Percentiles rank a stretch among this genome's conserved stretches.
These are phyloP conservation scores for Elephas maximus DNA, from an alignment of 2,113 vertebrate species.

Conservation along the genomic window DNA sequence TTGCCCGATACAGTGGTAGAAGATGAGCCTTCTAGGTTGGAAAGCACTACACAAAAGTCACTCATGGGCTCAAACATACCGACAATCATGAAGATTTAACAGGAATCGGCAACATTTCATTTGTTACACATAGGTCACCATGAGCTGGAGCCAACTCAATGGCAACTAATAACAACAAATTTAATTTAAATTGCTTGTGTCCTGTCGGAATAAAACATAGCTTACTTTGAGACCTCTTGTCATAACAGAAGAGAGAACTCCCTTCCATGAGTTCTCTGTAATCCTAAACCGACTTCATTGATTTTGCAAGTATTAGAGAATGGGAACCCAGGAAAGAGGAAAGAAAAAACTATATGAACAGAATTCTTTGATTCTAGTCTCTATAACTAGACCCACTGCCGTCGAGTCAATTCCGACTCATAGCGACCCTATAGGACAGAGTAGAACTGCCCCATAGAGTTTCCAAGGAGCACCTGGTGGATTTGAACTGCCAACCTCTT, in stretches of 20 bases:
- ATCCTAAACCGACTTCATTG: background rate
- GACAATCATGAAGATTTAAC: too few species aligned
- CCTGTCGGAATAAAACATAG: background rate
- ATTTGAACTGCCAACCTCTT: too few species aligned
- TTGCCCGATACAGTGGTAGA: background rate
- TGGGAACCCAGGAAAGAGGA: background rate
- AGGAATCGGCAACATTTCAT: too few species aligned
- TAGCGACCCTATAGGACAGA: too few species aligned
- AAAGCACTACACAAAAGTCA: too few species aligned
- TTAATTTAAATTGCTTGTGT: constrained; percentile 33
- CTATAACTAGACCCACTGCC: background rate
- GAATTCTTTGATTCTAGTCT: background rate
- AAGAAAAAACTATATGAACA: background rate
- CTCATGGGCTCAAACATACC: too few species aligned
- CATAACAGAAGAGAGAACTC: background rate
- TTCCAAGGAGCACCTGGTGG: too few species aligned
- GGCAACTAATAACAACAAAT: background rate
- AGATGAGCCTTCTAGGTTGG: too few species aligned
- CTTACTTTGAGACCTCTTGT: background rate
- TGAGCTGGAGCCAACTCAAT: background rate
- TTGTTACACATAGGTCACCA: background rate
- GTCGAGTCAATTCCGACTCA: too few species aligned
- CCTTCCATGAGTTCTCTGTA: background rate
- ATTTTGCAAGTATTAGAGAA: background rate
- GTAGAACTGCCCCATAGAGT: too few species aligned